Base-by-base conservation (phyloP, 2,113 vertebrate genomes). In the Lamprologus callipterus region DNA sequence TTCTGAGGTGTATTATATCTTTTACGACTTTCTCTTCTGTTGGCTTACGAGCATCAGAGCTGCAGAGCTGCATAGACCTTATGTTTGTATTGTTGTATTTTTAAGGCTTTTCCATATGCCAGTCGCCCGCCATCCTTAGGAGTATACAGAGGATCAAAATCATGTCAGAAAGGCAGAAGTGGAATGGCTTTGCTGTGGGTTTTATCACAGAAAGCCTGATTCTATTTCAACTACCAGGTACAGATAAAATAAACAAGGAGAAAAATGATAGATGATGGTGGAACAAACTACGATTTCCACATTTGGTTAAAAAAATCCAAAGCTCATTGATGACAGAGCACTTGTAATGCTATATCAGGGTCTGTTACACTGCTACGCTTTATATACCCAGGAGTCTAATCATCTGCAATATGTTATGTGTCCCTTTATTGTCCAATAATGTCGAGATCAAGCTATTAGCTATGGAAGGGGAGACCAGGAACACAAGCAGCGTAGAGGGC, bases 1-100 rank as follows among this genome's bases (percentile, higher is more conserved):
- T 94, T 94, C 91, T 89, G 85, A 91, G 91, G 87, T 91, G 86
- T 87, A 90, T 95, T 95, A 92, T 92, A 87, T 94, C 94, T 95
- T 93, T 93, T 94, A 92, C 90, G 75, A 79, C 91, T 92, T 88
- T 92, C 65, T 90, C 85, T 87, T 86, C 90, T 91, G 82, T 92
- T 84, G 87, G 90, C 93, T 94, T 90, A 88, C 4, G 83, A 87
- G 86, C 88, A 82, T 90, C 89, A 90, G 63, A 94, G 81, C 85
- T 88, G 51, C 53, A 86, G 92, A 93, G 85, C 89, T 81, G 85
- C 82, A 68, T 47, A 84, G 88, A 90, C 93, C 88, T 82, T 79
- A 23, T 90, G 88, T 94, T 90, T 93, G 86, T 92, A 87, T 93
- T 89, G 87, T 83, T 88, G 70, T 83, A 91, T 93, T 91, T 78